A percentile compares a stretch with the other conserved stretches of the same genome.
Conservation (phyloP, 2,888 invertebrate species). For the Palloptera scutellata region DNA sequence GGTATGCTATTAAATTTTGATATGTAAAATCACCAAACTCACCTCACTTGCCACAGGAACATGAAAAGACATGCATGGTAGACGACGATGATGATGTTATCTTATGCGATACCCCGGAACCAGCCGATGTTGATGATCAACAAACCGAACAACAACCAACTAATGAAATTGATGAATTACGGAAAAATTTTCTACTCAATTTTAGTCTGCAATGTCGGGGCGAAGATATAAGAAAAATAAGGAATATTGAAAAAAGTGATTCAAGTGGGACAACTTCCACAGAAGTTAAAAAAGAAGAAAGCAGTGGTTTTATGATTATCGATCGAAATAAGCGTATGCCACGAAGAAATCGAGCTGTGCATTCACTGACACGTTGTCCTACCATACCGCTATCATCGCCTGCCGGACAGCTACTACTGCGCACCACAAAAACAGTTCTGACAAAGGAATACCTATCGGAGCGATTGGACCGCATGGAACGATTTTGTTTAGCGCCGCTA, state of each 20-base stretch:
- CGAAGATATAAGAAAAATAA: slow-evolving; percentile 22
- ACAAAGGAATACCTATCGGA: slow-evolving; percentile 65
- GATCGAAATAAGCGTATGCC: slow-evolving; percentile 59
- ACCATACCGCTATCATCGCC: slow-evolving; percentile 68
- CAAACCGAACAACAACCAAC: slow-evolving; percentile 41
- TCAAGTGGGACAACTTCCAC: slow-evolving; percentile 25
- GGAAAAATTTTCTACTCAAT: slow-evolving; percentile 65
- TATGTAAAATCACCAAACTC: background rate
- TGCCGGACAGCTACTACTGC: slow-evolving; percentile 65
- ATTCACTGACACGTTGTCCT: slow-evolving; percentile 65
- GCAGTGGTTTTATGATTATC: slow-evolving; percentile 42
- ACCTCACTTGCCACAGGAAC: slow-evolving; percentile 56
- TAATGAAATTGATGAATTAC: slow-evolving; percentile 54
- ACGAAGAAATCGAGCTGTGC: slow-evolving; percentile 64
- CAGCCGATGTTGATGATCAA: slow-evolving; percentile 43
- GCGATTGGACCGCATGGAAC: slow-evolving; percentile 67
- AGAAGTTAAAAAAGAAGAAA: slow-evolving; percentile 34
- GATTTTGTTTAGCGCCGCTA: slow-evolving; percentile 65
- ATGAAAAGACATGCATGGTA: slow-evolving; percentile 66
- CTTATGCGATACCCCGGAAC: slow-evolving; percentile 64
- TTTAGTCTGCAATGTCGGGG: slow-evolving; percentile 61
- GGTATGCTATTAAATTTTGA: background rate
- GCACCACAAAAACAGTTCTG: slow-evolving; percentile 65
- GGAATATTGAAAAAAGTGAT: slow-evolving; percentile 30
- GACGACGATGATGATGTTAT: slow-evolving; percentile 55